Evolutionary conservation across 2,113 vertebrate species (phyloP).

Genomic region (Atherinomorus stipes): DNA sequence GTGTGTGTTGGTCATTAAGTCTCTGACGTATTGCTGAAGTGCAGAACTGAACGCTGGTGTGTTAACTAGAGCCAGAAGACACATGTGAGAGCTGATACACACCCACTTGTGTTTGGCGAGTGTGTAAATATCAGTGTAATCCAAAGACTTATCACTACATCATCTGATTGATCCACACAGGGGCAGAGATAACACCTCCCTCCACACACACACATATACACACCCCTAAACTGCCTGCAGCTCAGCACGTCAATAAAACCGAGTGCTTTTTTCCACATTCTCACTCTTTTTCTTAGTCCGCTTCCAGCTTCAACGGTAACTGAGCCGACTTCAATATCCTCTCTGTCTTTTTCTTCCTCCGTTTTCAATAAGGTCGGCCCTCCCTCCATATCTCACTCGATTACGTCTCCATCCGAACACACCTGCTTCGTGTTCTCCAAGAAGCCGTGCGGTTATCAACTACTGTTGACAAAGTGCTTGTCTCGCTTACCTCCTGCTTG

Average conservation of each 20-base stretch:
- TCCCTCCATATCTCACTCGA: constrained; percentile 24
- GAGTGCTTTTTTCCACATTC: constrained; percentile 55
- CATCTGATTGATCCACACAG: constrained; percentile 79
- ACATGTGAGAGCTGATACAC: constrained; percentile 10
- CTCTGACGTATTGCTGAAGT: too few relatives aligned
- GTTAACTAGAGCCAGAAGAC: constrained; percentile 25
- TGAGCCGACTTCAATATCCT: constrained; percentile 54
- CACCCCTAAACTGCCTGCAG: constrained; percentile 71
- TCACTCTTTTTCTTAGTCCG: constrained; percentile 41
- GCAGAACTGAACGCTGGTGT: constrained; percentile 21
- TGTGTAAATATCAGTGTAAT: constrained; percentile 74
- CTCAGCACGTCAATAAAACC: constrained; percentile 68
- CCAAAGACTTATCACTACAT: constrained; percentile 78
- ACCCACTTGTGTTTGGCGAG: constrained; percentile 35
- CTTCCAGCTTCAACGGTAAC: constrained; percentile 45
- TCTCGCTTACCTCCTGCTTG: not conserved
- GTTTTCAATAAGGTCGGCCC: not conserved
- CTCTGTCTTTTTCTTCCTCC: constrained; percentile 12
- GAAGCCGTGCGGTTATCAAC: constrained; percentile 9
- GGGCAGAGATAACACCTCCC: constrained; percentile 66
- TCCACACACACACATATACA: constrained; percentile 19
- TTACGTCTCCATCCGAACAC: constrained; percentile 2
- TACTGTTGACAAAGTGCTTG: constrained; percentile 43
- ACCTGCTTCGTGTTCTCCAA: constrained; percentile 13
- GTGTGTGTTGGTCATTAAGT: not conserved